Percentiles rank a stretch among this genome's conserved stretches.
Conservation (phyloP, 2,797 vertebrate species). For the Setipinna tenuifilis region DNA sequence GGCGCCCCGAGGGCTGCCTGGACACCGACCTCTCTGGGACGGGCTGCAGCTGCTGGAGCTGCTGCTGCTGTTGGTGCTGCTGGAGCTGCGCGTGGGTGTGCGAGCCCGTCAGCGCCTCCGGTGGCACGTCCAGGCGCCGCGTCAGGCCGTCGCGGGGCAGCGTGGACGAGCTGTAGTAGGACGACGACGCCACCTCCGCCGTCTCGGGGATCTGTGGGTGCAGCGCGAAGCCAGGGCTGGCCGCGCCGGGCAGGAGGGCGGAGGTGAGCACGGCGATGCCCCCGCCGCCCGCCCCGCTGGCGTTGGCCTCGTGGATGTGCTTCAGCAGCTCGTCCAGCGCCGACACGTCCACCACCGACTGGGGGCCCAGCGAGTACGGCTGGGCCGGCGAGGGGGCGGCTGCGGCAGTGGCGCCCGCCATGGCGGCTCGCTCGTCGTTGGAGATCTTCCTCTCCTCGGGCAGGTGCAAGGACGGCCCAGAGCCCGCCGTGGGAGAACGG, state of each 20-base stretch:
- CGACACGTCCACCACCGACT: conserved; percentile 77
- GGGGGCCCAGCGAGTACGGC: conserved; percentile 68
- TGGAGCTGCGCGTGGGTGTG: conserved; percentile 49
- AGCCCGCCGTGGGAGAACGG: conserved; percentile 60
- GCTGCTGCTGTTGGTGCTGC: conserved; percentile 54
- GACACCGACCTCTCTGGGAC: conserved; percentile 52
- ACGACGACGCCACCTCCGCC: conserved; percentile 53
- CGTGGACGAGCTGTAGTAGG: conserved; percentile 69
- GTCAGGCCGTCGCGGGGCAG: conserved; percentile 72
- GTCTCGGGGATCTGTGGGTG: conserved; percentile 56
- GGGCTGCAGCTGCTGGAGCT: conserved; percentile 49
- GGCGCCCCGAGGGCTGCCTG: conserved; percentile 67
- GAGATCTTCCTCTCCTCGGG: conserved; percentile 63
- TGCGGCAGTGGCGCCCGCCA: conserved; percentile 20
- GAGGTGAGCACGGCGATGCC: conserved; percentile 71
- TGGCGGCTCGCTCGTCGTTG: conserved; percentile 59
- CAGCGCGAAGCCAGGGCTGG: not conserved
- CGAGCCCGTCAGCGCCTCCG: conserved; percentile 56
- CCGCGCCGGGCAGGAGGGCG: conserved; percentile 44
- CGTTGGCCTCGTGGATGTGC: conserved; percentile 79
- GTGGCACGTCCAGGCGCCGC: conserved; percentile 67
- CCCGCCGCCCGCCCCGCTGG: conserved; percentile 56
- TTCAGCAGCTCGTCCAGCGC: conserved; percentile 82
- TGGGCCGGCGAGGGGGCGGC: conserved; percentile 55
- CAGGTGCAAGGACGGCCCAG: conserved; percentile 35